Evolutionary conservation across 2,888 invertebrate genomes (phyloP), one percentile per base, ranked within the genome.

Genomic region (Sarcophaga carnaria): DNA sequence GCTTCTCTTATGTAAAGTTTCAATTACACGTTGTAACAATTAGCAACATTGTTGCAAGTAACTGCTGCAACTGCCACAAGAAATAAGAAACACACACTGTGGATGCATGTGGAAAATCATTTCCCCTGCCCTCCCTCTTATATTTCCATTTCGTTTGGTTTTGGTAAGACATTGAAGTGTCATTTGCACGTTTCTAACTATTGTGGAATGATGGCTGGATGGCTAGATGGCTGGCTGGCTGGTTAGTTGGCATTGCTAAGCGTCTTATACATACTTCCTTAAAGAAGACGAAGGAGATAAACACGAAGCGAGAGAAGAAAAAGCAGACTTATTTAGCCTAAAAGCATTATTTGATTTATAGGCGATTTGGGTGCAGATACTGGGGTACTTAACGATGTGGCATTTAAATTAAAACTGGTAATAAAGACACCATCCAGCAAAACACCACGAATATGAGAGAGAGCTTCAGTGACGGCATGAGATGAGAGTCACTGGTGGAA

Each of bases 21-120:
- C 87, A 82, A 87, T 82, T 79, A 87, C 84, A 84, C 71, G 79
- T 84, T 84, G 84, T 82, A 82, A 82, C 81, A 82, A 87, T 87
- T 87, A 87, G 84, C 84, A 87, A 87, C 87, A 82, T 67, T 87
- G 87, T 87, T 87, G 84, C 87, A 63, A 71, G 54, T 64, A 70
- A 78, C 59, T 78, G 60, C 25, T 70, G 74, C 69, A 62, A 25
- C 74, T 69, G 20, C 37, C 37, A 37, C 37, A 8, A 37, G 37
- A 37, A 27, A 27, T 27, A 27, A 27, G 27, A 4, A 37, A 37
- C 37, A 37, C 37, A 37, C 37, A 37, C 8, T 8, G 8, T 37
- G 37, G 5, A 37, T 6, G 6, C 1, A 37, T 37, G 37, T 37
- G 6, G 37, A 2, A 37, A 37, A 37, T 63, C 80, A 66, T 62